Base-by-base conservation (phyloP, 2,888 invertebrate species). In the Chaitophorus viminalis region DNA sequence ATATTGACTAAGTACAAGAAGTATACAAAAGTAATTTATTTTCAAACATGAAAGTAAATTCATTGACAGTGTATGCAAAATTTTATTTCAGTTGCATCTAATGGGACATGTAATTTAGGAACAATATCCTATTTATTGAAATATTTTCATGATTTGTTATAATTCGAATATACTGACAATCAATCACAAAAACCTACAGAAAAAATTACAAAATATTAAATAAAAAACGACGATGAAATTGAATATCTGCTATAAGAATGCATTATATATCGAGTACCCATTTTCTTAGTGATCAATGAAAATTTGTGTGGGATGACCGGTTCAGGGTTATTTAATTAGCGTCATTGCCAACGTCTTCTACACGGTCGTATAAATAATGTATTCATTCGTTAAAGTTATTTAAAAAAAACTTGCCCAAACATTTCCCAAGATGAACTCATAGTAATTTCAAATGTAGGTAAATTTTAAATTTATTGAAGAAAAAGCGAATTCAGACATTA, bases 301-400 rank as follows among this genome's bases (percentile, higher is more conserved):
- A 70, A 82, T n/a, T 14, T 25, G 33, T 54, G 84, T 85, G 68
- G 84, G 84, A 77, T 68, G 84, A 68, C 18, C 18, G 14, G 18
- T 85, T 77, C 76, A 77, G 46, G 76, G 76, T 85, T 85, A 76
- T 83, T 75, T 60, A 31, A 75, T 75, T 65, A 83, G 29, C 14
- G 14, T 17, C 70, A 31, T 29, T 3, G 5, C 18, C n/a, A 21
- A n/a, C 9, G 25, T 68, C 1, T 52, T 82, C 8, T 70, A 11
- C 68, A 79, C 29, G 79, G 29, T 29, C 79, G 29, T 29, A 29
- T 21, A 39, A 76, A 46, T 46, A 46, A 46, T 29, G 17, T 36
- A 18, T 74, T 74, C 21, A 25, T 25, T 74, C 25, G 8, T 21
- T 74, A 33, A 8, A 25, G 25, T 9, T 36, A n/a, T 74, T 9